Evolutionary conservation across 2,888 invertebrate species (phyloP).

Genomic region (Philonicus albiceps): DNA sequence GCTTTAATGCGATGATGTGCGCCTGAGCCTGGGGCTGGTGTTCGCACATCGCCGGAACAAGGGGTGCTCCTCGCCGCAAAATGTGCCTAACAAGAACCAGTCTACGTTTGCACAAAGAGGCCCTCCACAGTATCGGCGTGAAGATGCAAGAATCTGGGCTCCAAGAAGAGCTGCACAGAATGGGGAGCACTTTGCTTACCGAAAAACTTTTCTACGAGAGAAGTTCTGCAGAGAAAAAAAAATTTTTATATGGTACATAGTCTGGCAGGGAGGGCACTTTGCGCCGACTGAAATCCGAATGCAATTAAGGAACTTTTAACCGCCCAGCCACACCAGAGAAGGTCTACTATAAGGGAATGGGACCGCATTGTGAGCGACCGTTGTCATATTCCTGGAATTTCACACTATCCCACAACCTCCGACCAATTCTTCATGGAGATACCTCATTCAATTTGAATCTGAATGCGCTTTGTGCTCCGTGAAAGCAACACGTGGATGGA

Average conservation of each 20-base stretch:
- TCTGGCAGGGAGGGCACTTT: neutral
- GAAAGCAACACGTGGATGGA: conserved; percentile 16
- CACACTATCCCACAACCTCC: neutral
- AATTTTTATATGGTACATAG: neutral
- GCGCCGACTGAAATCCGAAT: neutral
- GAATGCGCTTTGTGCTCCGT: conserved; percentile 7
- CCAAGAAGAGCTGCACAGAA: neutral
- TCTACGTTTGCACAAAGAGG: neutral
- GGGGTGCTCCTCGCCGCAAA: neutral
- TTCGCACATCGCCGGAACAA: neutral
- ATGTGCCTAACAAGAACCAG: neutral
- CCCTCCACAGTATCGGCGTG: neutral
- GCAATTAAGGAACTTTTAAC: conserved; percentile 20
- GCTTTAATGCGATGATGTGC: neutral
- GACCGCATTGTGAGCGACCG: neutral
- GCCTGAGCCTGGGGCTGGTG: neutral
- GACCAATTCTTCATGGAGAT: neutral
- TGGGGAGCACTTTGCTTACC: neutral
- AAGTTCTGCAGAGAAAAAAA: neutral
- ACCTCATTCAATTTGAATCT: conserved; percentile 25
- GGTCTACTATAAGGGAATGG: neutral
- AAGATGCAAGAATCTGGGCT: neutral
- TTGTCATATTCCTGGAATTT: conserved; percentile 6
- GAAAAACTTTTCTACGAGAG: neutral
- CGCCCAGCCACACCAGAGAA: neutral